Evolutionary conservation across 2,888 invertebrate genomes (phyloP), one percentile per base, ranked within the genome.

Genomic region (Conistra vaccinii): DNA sequence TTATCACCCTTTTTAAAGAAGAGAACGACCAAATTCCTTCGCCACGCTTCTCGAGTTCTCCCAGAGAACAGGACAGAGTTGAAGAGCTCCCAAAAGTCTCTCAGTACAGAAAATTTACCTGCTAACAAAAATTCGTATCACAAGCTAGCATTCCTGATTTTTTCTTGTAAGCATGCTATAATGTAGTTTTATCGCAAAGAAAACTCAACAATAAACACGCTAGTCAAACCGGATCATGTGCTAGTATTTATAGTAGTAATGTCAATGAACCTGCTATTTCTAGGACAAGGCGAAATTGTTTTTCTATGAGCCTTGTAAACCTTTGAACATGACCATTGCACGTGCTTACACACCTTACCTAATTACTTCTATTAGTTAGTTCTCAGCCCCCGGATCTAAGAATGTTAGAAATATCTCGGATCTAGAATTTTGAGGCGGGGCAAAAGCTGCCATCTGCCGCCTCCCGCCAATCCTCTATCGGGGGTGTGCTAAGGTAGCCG

Each of bases 191-290:
- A 81, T 76, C 42, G 72, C 67, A 51, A 73, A 65, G 42, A 74
- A 78, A 74, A 75, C n/a, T 72, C 20, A 1, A 32, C 71, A 48
- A 73, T 66, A 68, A 77, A 81, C 68, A 83, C 58, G 78, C 78
- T 75, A 78, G 2, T 48, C n/a, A 66, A 82, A 87, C 84, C 84
- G 72, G 78, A 32, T 81, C 48, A 77, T 67, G 42, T 29, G 45
- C 39, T 48, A 68, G 45, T 76, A 42, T 76, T 69, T 76, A 61
- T 74, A 74, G 69, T 60, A 45, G 42, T 57, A 66, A 76, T 85
- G 88, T 85, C 88, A 85, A 82, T 87, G 89, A 89, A 85, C 89
- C 73, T 78, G 69, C 65, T 78, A 61, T 89, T 89, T 88, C 77
- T 87, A 87, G 87, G 73, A 81, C 86, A 88, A 87, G 88, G 88